Evolutionary conservation across 2,113 vertebrate genomes (phyloP), one percentile per base, ranked within the genome.

Genomic region (Setophaga coronata): DNA sequence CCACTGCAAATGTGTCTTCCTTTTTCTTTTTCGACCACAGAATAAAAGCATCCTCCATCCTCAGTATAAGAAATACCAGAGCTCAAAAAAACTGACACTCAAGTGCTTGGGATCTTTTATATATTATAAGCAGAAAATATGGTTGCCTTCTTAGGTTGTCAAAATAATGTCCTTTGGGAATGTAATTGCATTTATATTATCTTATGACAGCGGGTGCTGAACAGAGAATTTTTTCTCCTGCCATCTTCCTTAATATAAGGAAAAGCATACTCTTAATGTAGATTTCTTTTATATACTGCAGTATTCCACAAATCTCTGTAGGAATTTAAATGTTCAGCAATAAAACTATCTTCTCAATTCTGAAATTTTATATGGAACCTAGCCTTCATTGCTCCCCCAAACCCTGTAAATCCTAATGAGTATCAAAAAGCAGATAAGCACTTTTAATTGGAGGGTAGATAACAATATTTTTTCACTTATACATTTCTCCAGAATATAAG

Each of bases 241-340:
- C 38, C 50, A 43, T 81, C 38, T 61, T 65, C n/a, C 62, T 65
- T 91, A 80, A 71, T 70, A 61, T 3, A 76, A 87, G 84, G 79
- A 94, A 33, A 80, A 83, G 38, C 24, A 82, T 61, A 78, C 14
- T 83, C 61, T 86, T 92, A 94, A 87, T 70, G 64, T 25, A 81
- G 80, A 76, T 92, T 94, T 95, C 43, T 90, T 87, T 91, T 71
- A 89, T 81, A 74, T 89, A 74, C 58, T 87, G 65, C 69, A 62
- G 14, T 48, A 47, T 56, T 48, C 71, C 51, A 66, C 56, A 93
- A 70, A 93, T 74, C 18, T 87, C 67, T 23, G 12, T 23, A 62
- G 40, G 19, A 74, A 78, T 80, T 90, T 90, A 82, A 92, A 53
- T 88, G 56, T 69, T 87, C 67, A 76, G 19, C 48, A 50, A 15